Evolutionary conservation across 2,797 vertebrate species (phyloP).

Genomic region (Takifugu ocellatus): DNA sequence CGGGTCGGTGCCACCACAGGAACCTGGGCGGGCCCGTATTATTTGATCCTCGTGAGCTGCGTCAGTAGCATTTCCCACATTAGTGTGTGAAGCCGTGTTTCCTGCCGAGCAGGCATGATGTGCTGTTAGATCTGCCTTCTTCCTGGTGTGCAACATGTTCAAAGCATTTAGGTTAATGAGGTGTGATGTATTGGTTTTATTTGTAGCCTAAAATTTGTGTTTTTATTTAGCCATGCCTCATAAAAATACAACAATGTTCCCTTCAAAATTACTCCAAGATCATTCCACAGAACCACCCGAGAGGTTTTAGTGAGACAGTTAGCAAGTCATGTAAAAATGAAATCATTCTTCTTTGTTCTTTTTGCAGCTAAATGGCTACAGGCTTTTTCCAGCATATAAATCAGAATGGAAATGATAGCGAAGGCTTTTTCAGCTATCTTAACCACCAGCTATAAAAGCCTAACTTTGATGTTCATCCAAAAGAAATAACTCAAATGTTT

Average conservation of each 20-base stretch:
- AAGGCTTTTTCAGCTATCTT: constrained; percentile 12
- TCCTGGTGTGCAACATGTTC: constrained; percentile 11
- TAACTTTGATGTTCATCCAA: constrained; percentile 35
- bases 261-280: constrained; percentile 1
- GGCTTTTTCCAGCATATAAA: constrained; percentile 1
- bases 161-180: constrained; percentile 20
- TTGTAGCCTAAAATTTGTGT: constrained; percentile 8
- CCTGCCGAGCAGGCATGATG: constrained; percentile 21
- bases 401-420: background rate
- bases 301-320: constrained; percentile 10
- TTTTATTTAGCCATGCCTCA: constrained; percentile 1
- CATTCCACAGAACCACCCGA: background rate
- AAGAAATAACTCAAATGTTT: constrained; percentile 20
- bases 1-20: constrained; percentile 20
- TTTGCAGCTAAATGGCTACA: constrained; percentile 12
- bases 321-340: constrained; percentile 3
- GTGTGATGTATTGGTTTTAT: constrained; percentile 22
- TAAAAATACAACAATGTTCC: constrained; percentile 5
- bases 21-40: constrained; percentile 10
- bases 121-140: constrained; percentile 8
- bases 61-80: constrained; percentile 23
- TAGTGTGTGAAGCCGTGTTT: constrained; percentile 29
- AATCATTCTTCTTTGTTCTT: constrained; percentile 4
- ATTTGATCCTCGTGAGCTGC: constrained; percentile 23
- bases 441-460: constrained; percentile 23